Evolutionary conservation across 2,888 invertebrate genomes (phyloP).

Genomic region (Chromoteleia sp.): DNA sequence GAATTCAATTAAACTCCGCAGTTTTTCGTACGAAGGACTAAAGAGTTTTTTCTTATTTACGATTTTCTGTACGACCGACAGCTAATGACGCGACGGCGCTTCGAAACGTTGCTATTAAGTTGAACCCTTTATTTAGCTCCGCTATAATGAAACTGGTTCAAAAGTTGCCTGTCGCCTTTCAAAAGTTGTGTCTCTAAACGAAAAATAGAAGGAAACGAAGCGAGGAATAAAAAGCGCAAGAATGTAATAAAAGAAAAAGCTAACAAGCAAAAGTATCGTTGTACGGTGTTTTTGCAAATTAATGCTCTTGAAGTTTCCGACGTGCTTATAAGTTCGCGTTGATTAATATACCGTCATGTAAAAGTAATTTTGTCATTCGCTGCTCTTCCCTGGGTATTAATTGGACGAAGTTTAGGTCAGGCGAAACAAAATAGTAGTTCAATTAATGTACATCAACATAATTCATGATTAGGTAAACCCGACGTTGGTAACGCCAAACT

Average conservation of each 20-base stretch:
- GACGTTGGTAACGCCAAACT: slow-evolving; percentile 29
- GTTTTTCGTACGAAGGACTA: too few relatives aligned
- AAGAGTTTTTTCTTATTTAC: neutral
- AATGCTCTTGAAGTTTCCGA: too few relatives aligned
- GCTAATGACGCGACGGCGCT: neutral
- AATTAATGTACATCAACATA: slow-evolving; percentile 50
- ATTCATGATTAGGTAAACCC: slow-evolving; percentile 58
- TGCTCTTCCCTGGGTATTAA: slow-evolving; percentile 9
- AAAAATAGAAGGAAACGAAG: too few relatives aligned
- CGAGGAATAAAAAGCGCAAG: too few relatives aligned
- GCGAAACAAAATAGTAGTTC: slow-evolving; percentile 39
- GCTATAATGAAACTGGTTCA: neutral
- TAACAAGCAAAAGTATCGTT: neutral
- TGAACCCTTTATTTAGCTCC: neutral
- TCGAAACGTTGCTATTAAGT: neutral
- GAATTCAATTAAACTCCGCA: slow-evolving; percentile 54
- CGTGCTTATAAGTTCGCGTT: neutral
- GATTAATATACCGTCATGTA: neutral
- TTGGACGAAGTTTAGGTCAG: slow-evolving; percentile 4
- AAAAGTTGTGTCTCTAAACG: too few relatives aligned
- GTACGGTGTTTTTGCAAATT: too few relatives aligned
- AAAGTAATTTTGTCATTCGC: slow-evolving; percentile 13
- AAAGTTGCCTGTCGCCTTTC: too few relatives aligned
- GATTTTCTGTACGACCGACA: slow-evolving; percentile 4
- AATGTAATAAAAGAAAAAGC: too few relatives aligned